Base-by-base conservation (phyloP, 2,888 invertebrate species). In the Microchrysa polita region DNA sequence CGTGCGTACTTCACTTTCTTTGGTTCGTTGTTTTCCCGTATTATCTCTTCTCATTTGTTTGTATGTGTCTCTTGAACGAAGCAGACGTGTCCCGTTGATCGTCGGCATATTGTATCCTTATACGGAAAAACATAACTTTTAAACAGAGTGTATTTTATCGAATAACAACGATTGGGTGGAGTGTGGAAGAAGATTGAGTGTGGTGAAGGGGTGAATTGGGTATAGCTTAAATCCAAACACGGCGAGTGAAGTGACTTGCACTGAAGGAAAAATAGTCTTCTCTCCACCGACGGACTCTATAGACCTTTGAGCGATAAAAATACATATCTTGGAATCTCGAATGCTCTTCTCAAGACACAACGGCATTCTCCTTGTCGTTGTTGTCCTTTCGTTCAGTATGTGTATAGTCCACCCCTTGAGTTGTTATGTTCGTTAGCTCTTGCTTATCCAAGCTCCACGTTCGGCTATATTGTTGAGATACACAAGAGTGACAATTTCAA, bases 401-500 rank as follows among this genome's bases (percentile, higher is more conserved):
- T n/a, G n/a, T n/a, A n/a, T 48, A 48, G 55, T 20, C 1, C 22
- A 16, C 55, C 55, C n/a, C 27, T 34, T 7, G 27, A 34, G 27
- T 34, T 20, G 18, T 53, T 16, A 53, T 53, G 4, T 65, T 12
- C 44, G n/a, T 22, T 22, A 20, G 20, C 65, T 14, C 22, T n/a
- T 65, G 55, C 48, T 44, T 44, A 65, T 14, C 52, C 67, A 12
- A 4, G 40, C 40, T 18, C 16, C 60, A n/a, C 12, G 23, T 27
- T 60, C 34, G n/a, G 42, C 22, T 20, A 44, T 23, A 57, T 40
- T 40, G 55, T 40, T 55, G 55, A 55, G 55, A 55, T n/a, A n/a
- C 22, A 40, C 55, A 69, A 42, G 67, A 53, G 57, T 69, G 69
- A 69, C 57, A 69, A 69, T 69, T 69, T 69, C 72, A 27, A 72